Conservation (phyloP, 2,888 invertebrate genomes). For the Sisyra terminalis region DNA sequence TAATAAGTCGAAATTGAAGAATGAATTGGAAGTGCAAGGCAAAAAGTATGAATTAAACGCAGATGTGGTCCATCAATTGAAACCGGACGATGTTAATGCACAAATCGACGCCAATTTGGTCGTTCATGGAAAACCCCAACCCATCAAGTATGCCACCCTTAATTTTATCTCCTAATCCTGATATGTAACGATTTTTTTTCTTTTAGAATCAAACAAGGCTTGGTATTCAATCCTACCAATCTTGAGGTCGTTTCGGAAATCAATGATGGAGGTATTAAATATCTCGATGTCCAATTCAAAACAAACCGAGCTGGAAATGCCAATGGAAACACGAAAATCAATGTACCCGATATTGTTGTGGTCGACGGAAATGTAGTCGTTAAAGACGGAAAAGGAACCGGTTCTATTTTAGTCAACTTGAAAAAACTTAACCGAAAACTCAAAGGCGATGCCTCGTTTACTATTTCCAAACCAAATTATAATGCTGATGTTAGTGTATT, state of each 20-base stretch:
- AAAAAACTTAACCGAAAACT: constrained; percentile 40
- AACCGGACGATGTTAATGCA: constrained; percentile 35
- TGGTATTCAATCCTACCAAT: constrained; percentile 26
- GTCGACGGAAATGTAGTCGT: constrained; percentile 47
- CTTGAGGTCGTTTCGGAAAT: constrained; percentile 37
- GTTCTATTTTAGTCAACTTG: constrained; percentile 38
- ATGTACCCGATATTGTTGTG: constrained; percentile 25
- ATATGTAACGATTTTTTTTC: background rate
- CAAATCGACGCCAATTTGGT: constrained; percentile 38
- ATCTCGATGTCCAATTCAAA: constrained; percentile 39
- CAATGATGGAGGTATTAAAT: constrained; percentile 28
- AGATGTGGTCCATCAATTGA: constrained; percentile 34
- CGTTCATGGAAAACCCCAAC: constrained; percentile 34
- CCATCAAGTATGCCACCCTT: constrained; percentile 34
- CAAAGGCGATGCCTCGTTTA: constrained; percentile 43
- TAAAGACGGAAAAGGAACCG: constrained; percentile 46
- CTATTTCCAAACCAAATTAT: constrained; percentile 39
- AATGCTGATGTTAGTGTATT: constrained; percentile 43
- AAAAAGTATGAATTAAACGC: constrained; percentile 46
- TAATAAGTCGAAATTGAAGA: constrained; percentile 42
- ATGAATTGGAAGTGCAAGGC: constrained; percentile 38
- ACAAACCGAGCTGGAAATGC: constrained; percentile 26
- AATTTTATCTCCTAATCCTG: background rate
- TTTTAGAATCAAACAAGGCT: constrained; percentile 30
- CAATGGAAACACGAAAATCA: constrained; percentile 35